These are phyloP conservation scores for Pachypanchax playfairii DNA, from an alignment of 2,113 vertebrate species.

Conservation along the genomic window DNA sequence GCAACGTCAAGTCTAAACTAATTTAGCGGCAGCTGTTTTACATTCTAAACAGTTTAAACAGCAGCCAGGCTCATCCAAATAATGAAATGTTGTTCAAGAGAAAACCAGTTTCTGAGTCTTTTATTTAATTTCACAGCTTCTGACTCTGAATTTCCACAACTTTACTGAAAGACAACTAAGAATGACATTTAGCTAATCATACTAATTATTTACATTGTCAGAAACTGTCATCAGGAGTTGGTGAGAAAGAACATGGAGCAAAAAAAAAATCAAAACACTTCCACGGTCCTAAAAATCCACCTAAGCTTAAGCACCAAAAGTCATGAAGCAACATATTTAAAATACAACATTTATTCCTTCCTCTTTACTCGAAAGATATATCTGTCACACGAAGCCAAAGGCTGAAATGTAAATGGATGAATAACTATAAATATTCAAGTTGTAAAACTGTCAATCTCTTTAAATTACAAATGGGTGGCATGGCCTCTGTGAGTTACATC, in stretches of 20 bases:
- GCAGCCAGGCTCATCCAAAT: slow-evolving; percentile 34
- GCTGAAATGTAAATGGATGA: slow-evolving; percentile 49
- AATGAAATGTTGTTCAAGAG: slow-evolving; percentile 62
- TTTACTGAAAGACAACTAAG: slow-evolving; percentile 9
- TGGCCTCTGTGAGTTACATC: slow-evolving; percentile 55
- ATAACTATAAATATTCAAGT: slow-evolving; percentile 62
- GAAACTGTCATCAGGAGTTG: neutral
- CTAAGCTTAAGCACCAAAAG: slow-evolving; percentile 7
- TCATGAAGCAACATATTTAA: slow-evolving; percentile 41
- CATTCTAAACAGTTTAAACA: slow-evolving; percentile 70
- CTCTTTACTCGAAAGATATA: slow-evolving; percentile 44
- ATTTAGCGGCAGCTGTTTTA: slow-evolving; percentile 70
- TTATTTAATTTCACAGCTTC: slow-evolving; percentile 29
- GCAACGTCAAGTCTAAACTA: slow-evolving; percentile 64
- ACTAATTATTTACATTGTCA: slow-evolving; percentile 1
- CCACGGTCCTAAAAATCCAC: slow-evolving; percentile 16
- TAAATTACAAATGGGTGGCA: slow-evolving; percentile 55
- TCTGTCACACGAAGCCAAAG: slow-evolving; percentile 36
- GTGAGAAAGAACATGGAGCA: slow-evolving; percentile 5
- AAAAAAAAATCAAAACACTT: slow-evolving; percentile 12
- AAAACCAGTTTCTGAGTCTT: slow-evolving; percentile 33
- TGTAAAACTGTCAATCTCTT: slow-evolving; percentile 45
- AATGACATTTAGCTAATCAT: slow-evolving; percentile 8
- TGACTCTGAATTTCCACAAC: slow-evolving; percentile 4
- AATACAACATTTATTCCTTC: slow-evolving; percentile 39